Evolutionary conservation across 2,113 vertebrate species (phyloP), one percentile per base, ranked within the genome.

Genomic region (Sorex araneus): DNA sequence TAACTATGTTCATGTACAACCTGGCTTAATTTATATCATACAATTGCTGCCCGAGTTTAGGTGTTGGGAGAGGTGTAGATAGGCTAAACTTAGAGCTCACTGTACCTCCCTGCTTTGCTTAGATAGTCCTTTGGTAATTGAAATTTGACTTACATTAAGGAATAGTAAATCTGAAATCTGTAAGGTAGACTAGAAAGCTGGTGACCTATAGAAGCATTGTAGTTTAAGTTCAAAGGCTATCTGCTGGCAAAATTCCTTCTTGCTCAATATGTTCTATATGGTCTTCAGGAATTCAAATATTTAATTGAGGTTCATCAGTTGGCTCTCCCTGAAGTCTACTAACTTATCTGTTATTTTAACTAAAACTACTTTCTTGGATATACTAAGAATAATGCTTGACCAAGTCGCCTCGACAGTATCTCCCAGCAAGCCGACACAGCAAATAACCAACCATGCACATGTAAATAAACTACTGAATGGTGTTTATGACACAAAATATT

Each of bases 91-190:
- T 64, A 36, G 23, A 25, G 63, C 8, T 64, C 40, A 40, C 21
- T 64, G 63, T 60, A 7, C 74, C 15, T 71, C 6, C 40, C 40
- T 40, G 40, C 19, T 71, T 87, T 73, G 69, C 71, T 74, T 50
- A 30, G 9, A 30, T 67, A n/a, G 57, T 47, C 34, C 92, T 16
- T 57, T 71, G 25, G 27, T 70, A 75, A 89, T 86, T 91, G 27
- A 4, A 25, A 54, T 15, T 54, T 54, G 40, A 15, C 54, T 54
- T 54, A 54, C 18, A 1, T 54, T 54, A 54, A 54, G 54, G 18
- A 54, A 54, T 54, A 1, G 12, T 18, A 54, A 54, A 9, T 54
- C 50, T 54, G 50, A 54, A 54, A 71, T 64, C 19, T 85, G 36
- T 12, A 40, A 32, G 10, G 2, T 27, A 63, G 34, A 12, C 18